These are phyloP conservation scores for Coranthus polyacanthus DNA, from an alignment of 2,797 vertebrate genomes.

Conservation along the genomic window DNA sequence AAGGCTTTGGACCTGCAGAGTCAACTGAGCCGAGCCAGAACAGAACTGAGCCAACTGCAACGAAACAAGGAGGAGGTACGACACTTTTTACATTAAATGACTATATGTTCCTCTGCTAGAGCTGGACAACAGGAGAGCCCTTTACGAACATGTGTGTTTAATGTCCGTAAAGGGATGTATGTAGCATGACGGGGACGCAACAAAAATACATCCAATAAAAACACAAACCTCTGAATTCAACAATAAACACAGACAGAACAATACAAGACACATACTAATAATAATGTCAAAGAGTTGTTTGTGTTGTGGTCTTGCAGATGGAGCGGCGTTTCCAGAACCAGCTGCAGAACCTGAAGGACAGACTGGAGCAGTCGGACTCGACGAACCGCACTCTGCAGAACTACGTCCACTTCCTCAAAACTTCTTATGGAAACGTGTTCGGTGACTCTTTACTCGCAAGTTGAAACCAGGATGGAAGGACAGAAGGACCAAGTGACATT, in stretches of 20 bases:
- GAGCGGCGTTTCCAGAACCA: constrained; percentile 89
- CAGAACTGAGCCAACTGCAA: constrained; percentile 87
- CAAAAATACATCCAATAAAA: too few species aligned
- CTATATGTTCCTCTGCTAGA: background rate
- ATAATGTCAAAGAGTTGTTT: background rate
- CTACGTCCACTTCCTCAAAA: constrained; percentile 94
- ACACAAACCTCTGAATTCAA: too few species aligned
- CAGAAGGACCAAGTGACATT: background rate
- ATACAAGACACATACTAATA: too few species aligned
- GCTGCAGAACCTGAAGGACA: constrained; percentile 91
- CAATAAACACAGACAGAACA: too few species aligned
- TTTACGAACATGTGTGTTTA: too few species aligned
- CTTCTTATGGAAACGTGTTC: constrained; percentile 92
- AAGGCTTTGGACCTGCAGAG: constrained; percentile 92
- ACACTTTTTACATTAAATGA: background rate
- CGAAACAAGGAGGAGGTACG: constrained; percentile 91
- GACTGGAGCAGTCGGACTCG: constrained; percentile 92
- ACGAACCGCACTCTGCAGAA: constrained; percentile 95
- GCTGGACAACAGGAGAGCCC: too few species aligned
- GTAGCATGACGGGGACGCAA: too few species aligned
- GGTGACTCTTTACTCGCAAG: constrained; percentile 86
- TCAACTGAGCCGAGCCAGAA: constrained; percentile 89
- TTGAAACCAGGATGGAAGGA: constrained; percentile 38
- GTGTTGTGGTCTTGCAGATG: constrained; percentile 81
- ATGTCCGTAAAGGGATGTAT: too few species aligned